Percentiles rank a stretch among this genome's conserved stretches.
These are phyloP conservation scores for Pyrgilauda ruficollis DNA, from an alignment of 2,113 vertebrate genomes.

Conservation along the genomic window DNA sequence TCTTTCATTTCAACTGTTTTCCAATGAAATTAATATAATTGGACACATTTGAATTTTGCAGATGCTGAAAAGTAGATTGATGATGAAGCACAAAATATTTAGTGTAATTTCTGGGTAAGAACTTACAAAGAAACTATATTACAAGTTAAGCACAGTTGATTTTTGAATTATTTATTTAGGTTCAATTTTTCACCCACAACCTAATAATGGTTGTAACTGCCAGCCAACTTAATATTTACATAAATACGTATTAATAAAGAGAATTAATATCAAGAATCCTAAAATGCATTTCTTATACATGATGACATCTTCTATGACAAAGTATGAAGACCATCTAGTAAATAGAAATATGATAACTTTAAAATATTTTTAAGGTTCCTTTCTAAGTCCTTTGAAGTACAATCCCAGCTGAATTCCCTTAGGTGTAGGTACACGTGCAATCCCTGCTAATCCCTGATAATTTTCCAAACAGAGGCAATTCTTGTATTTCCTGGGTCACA, in stretches of 20 bases:
- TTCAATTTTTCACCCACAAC: slow-evolving; percentile 12
- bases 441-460: background rate
- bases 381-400: background rate
- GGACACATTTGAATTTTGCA: slow-evolving; percentile 24
- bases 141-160: background rate
- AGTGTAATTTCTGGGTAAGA: slow-evolving; percentile 26
- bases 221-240: background rate
- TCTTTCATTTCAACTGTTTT: slow-evolving; percentile 18
- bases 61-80: slow-evolving; percentile 11
- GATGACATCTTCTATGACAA: background rate
- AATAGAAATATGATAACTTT: background rate
- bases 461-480: background rate
- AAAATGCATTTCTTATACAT: background rate
- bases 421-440: background rate
- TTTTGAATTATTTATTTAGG: slow-evolving; percentile 27
- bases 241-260: background rate
- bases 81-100: slow-evolving; percentile 36
- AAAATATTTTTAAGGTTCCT: background rate
- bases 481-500: background rate
- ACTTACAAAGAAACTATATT: background rate
- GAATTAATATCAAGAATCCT: background rate
- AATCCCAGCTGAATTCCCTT: background rate
- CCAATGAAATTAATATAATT: slow-evolving; percentile 46
- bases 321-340: background rate
- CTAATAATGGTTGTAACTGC: background rate